Evolutionary conservation across 2,113 vertebrate species (phyloP).

Genomic region (Leuciscus idus): DNA sequence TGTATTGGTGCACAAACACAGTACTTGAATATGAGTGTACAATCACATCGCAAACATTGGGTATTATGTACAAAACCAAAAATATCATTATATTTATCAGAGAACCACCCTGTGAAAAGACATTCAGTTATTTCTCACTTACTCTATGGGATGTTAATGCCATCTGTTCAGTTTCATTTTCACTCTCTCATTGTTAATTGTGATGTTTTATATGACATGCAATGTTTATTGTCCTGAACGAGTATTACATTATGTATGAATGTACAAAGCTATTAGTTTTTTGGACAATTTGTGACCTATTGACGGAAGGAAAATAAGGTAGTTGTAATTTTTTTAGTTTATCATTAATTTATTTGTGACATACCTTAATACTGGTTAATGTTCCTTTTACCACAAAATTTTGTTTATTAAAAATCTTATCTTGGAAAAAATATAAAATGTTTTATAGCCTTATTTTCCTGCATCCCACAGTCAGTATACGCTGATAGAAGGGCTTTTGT

Average conservation of each 20-base stretch:
- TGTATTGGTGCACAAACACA: conserved; percentile 3
- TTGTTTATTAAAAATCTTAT: neutral
- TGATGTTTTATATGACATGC: neutral
- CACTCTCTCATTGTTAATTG: neutral
- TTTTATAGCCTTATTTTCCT: neutral
- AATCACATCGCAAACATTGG: neutral
- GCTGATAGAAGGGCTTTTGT: neutral
- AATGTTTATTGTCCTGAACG: neutral
- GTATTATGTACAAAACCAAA: conserved; percentile 17
- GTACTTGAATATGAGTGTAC: neutral
- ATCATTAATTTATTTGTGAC: neutral
- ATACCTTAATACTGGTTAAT: neutral
- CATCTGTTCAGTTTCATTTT: neutral
- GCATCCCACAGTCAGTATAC: neutral
- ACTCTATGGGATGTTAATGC: neutral
- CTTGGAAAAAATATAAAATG: neutral
- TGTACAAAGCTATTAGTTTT: neutral
- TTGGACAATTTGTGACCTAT: neutral
- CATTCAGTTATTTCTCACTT: too few relatives aligned
- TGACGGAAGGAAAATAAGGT: neutral
- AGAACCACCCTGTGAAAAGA: neutral
- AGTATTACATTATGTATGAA: neutral
- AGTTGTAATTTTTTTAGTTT: neutral
- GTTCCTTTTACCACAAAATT: conserved; percentile 7
- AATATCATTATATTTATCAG: neutral